These are phyloP conservation scores for Zygogramma bicolorata DNA, from an alignment of 2,888 invertebrate species.

Conservation along the genomic window DNA sequence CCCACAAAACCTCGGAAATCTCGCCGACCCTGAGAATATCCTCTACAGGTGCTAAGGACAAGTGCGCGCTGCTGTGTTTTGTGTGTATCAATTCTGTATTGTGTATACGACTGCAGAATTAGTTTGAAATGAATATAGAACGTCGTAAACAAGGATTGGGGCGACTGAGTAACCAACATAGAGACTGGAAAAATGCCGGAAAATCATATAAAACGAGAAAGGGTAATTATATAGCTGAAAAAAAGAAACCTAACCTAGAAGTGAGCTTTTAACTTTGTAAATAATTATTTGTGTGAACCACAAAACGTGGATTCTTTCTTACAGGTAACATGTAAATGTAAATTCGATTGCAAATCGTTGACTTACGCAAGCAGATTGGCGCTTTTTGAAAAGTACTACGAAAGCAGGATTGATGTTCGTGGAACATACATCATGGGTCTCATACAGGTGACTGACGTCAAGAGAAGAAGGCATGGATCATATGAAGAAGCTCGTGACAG, in stretches of 20 bases:
- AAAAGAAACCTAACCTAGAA: background rate
- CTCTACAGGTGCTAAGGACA: background rate
- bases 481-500: slow-evolving; percentile 36
- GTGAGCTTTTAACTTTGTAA: background rate
- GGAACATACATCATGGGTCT: slow-evolving; percentile 21
- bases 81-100: background rate
- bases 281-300: background rate
- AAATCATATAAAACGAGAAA: background rate
- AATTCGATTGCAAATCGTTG: background rate
- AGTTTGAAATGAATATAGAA: background rate
- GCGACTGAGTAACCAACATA: background rate
- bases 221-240: background rate
- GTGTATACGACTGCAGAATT: background rate
- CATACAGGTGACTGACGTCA: slow-evolving; percentile 30
- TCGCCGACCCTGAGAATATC: no score
- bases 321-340: background rate
- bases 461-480: slow-evolving; percentile 37
- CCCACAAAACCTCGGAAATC: no score
- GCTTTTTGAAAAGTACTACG: background rate
- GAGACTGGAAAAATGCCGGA: background rate
- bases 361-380: background rate
- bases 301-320: background rate
- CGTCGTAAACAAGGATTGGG: background rate
- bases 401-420: background rate
- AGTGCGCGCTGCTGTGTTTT: background rate